Evolutionary conservation across 53 echinoderm and acorn worm genomes (phyloP).

Genomic region (Arbacia lixula): DNA sequence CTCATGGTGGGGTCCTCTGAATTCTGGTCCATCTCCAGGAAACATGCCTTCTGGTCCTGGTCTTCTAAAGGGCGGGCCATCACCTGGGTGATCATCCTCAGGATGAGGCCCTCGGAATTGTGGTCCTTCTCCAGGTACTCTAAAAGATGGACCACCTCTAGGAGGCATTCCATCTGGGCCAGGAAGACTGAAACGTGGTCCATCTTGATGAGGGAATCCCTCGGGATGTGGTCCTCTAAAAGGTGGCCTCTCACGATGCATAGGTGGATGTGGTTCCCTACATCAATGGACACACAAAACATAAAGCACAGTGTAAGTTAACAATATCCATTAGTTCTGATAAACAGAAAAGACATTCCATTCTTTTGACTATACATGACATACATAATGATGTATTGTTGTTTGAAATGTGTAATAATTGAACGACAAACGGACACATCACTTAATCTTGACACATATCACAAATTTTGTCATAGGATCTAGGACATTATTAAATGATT

Average conservation of each 20-base stretch:
- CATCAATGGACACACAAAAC: neutral
- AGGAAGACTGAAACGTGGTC: too few relatives aligned
- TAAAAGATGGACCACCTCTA: too few relatives aligned
- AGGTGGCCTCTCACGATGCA: neutral
- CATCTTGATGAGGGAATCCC: neutral
- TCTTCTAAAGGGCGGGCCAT: constrained; percentile 21
- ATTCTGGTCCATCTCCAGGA: too few relatives aligned
- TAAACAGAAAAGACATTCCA: too few relatives aligned
- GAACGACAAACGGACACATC: neutral
- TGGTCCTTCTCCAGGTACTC: too few relatives aligned
- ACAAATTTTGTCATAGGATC: neutral
- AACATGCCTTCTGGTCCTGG: constrained; percentile 3
- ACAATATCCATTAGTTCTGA: too few relatives aligned
- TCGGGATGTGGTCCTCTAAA: neutral
- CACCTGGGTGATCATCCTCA: neutral
- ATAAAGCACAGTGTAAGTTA: neutral
- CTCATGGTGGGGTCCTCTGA: too few relatives aligned
- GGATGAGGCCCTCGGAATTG: too few relatives aligned
- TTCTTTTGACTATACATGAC: too few relatives aligned
- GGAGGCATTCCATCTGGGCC: too few relatives aligned
- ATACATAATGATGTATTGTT: too few relatives aligned
- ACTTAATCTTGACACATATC: neutral
- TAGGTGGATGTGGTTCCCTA: constrained; percentile 5
- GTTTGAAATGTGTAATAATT: neutral
- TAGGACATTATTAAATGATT: neutral